phyloP scores from a whole-genome alignment of 1,140 invertebrate species.

The Drosophila santomea region DNA sequence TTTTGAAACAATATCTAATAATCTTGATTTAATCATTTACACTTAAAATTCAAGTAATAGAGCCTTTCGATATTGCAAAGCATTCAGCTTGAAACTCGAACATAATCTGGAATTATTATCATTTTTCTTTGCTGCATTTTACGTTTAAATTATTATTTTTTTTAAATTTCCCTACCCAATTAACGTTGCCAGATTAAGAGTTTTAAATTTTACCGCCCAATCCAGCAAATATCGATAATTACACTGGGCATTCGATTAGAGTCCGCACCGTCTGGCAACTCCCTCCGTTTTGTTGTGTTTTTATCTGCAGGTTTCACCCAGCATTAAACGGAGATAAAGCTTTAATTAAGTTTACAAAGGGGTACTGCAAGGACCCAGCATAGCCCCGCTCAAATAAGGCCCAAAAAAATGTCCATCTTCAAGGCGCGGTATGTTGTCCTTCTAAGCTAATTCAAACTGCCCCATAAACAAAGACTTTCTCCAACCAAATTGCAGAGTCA shows the following conservation, averaged over 20 bases:
- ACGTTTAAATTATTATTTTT: no score
- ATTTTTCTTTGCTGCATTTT: no score
- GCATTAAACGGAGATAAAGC: neutral
- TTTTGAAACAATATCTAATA: no score
- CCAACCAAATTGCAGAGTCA: slow-evolving; percentile 86
- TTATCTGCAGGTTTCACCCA: neutral
- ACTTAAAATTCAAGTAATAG: no score
- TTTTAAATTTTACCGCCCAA: neutral
- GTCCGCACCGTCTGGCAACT: neutral
- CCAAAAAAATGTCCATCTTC: slow-evolving; percentile 63
- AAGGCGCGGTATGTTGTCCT: neutral
- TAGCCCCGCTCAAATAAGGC: neutral
- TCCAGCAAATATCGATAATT: neutral
- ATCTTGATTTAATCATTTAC: no score
- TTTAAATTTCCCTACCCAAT: no score
- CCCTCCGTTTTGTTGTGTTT: slow-evolving; percentile 10
- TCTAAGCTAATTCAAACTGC: neutral
- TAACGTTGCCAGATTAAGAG: no score
- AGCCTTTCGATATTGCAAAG: no score
- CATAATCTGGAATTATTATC: no score
- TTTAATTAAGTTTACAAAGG: neutral
- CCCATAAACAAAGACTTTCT: slow-evolving; percentile 16
- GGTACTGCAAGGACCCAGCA: slow-evolving; percentile 29
- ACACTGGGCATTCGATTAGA: neutral
- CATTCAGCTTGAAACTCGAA: no score